Percentiles rank a stretch among this genome's conserved stretches.
phyloP scores from a whole-genome alignment of 2,113 vertebrate species.

The Epinephelus fuscoguttatus region DNA sequence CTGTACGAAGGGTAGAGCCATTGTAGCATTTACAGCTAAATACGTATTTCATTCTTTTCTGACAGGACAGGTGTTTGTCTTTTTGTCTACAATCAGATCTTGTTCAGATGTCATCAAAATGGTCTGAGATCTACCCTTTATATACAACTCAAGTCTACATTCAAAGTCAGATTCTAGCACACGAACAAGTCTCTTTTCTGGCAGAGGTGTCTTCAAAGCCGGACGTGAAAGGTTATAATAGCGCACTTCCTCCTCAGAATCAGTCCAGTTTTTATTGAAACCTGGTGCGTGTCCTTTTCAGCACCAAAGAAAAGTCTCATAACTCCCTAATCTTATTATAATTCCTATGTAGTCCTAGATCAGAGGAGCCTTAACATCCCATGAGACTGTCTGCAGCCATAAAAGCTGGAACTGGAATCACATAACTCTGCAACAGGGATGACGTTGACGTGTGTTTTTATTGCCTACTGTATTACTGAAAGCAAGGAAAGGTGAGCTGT shows the following conservation, averaged over 20 bases:
- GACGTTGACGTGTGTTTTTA: constrained; percentile 52
- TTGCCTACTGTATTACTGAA: constrained; percentile 58
- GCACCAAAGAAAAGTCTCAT: constrained; percentile 30
- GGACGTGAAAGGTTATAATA: not conserved
- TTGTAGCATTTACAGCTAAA: not conserved
- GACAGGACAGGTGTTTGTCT: not conserved
- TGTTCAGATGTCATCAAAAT: not conserved
- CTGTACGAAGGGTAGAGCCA: not conserved
- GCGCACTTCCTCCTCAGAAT: not conserved
- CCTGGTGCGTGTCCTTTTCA: constrained; percentile 7
- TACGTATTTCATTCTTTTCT: not conserved
- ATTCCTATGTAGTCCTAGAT: constrained; percentile 20
- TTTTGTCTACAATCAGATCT: not conserved
- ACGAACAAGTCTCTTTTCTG: not conserved
- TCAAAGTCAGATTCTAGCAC: not conserved
- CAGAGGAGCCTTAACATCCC: constrained; percentile 40
- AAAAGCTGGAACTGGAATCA: constrained; percentile 29
- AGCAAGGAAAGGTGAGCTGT: constrained; percentile 69
- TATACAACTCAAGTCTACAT: not conserved
- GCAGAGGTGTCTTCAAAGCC: constrained; percentile 17
- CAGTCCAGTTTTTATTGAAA: constrained; percentile 29
- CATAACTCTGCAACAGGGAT: constrained; percentile 51
- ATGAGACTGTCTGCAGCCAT: constrained; percentile 16
- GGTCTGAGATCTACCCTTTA: not conserved
- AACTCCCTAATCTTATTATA: constrained; percentile 35